Base-by-base conservation (phyloP, 2,797 vertebrate species). In the Ptychobarbus kaznakovi region DNA sequence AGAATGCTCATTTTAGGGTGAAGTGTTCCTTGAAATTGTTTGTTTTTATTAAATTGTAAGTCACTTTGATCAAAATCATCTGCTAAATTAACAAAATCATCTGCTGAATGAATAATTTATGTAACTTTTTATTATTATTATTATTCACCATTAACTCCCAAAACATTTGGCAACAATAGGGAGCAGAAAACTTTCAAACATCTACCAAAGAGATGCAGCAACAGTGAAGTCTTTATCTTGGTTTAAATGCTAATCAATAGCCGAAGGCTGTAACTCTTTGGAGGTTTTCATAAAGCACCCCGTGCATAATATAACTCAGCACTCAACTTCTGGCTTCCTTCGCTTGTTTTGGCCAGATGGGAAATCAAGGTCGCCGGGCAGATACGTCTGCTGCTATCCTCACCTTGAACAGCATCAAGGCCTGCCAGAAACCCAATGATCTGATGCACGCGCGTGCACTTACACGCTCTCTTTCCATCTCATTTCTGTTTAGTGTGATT, bases 341-440 rank as follows among this genome's bases (percentile, higher is more conserved):
- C 44, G 58, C 58, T 83, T 63, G 40, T 53, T 81, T 51, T 76
- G 44, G n/a, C 69, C 76, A 87, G 68, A 77, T 81, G 74, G 38
- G 40, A 86, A 87, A 42, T 66, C 81, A 81, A 86, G 81, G 86
- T 85, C 81, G 38, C 18, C 42, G 68, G 49, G 78, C 44, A 79
- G 61, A 86, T 58, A 86, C 18, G 49, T 38, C 61, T 74, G 68
- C 75, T 81, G 82, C 74, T 83, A 88, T 86, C 51, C 86, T 83
- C 81, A 88, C 83, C 86, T 86, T 87, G 76, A 88, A 61, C 53
- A 86, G 68, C 20, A 75, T 72, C 82, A 85, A 87, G 83, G 83
- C 65, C 85, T 86, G 78, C 74, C 40, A 70, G 73, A 58, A 84
- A 68, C 32, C 22, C 69, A 69, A 28, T 69, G 16, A 61, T 77